Evolutionary conservation across 1,140 invertebrate species (phyloP).

Genomic region (Eumaeus atala): DNA sequence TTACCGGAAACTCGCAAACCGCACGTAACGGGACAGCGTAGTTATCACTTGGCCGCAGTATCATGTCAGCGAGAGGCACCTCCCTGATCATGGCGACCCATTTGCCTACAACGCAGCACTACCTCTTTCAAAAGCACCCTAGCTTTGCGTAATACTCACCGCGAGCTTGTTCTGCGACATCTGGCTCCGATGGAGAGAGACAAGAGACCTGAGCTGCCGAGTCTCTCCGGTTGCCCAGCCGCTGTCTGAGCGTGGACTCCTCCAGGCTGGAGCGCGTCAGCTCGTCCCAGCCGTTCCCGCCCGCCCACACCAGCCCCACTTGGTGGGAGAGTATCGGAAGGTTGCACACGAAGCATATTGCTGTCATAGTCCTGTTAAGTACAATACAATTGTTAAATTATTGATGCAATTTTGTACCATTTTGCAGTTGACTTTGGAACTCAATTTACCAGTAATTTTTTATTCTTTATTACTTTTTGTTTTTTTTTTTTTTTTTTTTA

Average conservation of each 20-base stretch:
- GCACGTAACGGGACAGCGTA: too few relatives aligned
- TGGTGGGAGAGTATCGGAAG: slow-evolving; percentile 94
- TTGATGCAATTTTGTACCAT: too few relatives aligned
- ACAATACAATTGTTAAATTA: slow-evolving; percentile 18
- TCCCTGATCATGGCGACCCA: too few relatives aligned
- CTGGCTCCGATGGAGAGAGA: slow-evolving; percentile 85
- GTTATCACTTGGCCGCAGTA: too few relatives aligned
- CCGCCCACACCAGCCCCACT: slow-evolving; percentile 93
- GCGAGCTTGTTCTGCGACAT: slow-evolving; percentile 75
- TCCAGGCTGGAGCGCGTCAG: slow-evolving; percentile 88
- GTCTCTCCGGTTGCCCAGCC: slow-evolving; percentile 86
- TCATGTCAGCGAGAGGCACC: too few relatives aligned
- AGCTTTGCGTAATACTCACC: slow-evolving; percentile 42
- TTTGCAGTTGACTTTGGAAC: too few relatives aligned
- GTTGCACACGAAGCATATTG: slow-evolving; percentile 96
- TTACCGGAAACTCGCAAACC: too few relatives aligned
- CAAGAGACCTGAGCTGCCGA: slow-evolving; percentile 91
- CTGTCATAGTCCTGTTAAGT: slow-evolving; percentile 88
- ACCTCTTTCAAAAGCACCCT: too few relatives aligned
- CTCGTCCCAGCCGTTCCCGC: slow-evolving; percentile 94
- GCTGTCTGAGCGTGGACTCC: slow-evolving; percentile 86
- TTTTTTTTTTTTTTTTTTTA: too few relatives aligned
- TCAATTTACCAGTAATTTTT: too few relatives aligned
- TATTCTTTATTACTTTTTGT: too few relatives aligned
- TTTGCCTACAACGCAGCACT: too few relatives aligned